phyloP scores from a whole-genome alignment of 2,113 vertebrate genomes.

The Sardina pilchardus region DNA sequence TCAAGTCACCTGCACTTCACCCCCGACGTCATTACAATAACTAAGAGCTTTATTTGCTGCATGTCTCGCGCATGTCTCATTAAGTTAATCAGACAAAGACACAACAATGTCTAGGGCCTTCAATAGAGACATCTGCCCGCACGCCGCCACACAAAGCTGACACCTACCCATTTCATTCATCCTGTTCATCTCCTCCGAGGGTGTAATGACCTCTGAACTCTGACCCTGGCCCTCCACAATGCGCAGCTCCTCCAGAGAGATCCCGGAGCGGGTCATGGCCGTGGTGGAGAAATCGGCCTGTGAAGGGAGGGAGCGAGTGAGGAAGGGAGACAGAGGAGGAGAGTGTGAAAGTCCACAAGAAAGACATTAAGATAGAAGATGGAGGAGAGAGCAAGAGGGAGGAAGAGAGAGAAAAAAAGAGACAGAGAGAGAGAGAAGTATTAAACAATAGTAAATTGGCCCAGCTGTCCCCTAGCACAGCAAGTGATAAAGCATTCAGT shows the following conservation, averaged over 20 bases:
- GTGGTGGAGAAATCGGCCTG: constrained; percentile 84
- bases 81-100: neutral
- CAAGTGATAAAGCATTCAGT: constrained; percentile 16
- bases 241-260: constrained; percentile 93
- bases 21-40: neutral
- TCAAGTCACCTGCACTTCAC: neutral
- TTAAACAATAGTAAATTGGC: constrained; percentile 6
- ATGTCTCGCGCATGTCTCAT: neutral
- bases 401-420: neutral
- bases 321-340: neutral
- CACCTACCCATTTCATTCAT: constrained; percentile 85
- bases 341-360: neutral
- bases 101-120: constrained; percentile 29
- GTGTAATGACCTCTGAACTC: constrained; percentile 87
- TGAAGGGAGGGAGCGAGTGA: neutral
- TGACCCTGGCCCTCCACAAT: constrained; percentile 98
- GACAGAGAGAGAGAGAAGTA: neutral
- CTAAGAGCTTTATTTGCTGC: neutral
- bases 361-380: neutral
- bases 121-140: constrained; percentile 60
- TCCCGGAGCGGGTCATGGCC: constrained; percentile 84
- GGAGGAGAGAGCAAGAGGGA: neutral
- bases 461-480: neutral
- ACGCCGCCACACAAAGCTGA: constrained; percentile 14
- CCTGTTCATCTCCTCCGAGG: constrained; percentile 89